Evolutionary conservation across 2,888 invertebrate genomes (phyloP), one percentile per base, ranked within the genome.

Genomic region (Synergus laeviventris): DNA sequence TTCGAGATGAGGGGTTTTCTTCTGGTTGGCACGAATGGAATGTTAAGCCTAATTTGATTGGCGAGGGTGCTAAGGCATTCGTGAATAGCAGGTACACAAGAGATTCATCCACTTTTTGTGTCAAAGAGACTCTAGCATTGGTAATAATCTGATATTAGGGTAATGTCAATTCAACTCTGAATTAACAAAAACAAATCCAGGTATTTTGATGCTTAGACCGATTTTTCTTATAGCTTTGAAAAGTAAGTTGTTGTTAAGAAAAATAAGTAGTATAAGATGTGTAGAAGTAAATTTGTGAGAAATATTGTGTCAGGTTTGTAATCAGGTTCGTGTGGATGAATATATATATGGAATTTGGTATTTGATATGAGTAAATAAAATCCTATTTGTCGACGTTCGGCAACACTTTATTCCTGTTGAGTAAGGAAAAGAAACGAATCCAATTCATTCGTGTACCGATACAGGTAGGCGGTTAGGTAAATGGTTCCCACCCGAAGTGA

Each of bases 21-120:
- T 80, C 77, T 78, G 79, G 80, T 77, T 78, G 77, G 60, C 49
- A 31, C 45, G 62, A 64, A 54, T 31, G 83, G 85, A 84, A 85
- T 84, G 82, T 84, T 83, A 81, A 85, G 84, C 82, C 83, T 81
- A 78, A 84, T 84, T 85, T 84, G 83, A 85, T 85, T 85, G 83
- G 82, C 83, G 78, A 70, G 70, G 70, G 70, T 49, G 70, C 70
- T 45, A 31, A 70, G 49, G 70, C 70, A 49, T 70, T 49, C n/a
- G 45, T 64, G 45, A 70, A 80, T 79, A 77, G 77, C 49, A 49
- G 70, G 59, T 31, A 77, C 77, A 74, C 75, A 76, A 73, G 49
- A 78, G 74, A 75, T 74, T 60, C 62, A 64, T 78, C 36, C 75
- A 74, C 74, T 76, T 77, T 70, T 75, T 75, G 76, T 80, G 24